These are phyloP conservation scores for Pammene aurita DNA, from an alignment of 2,888 invertebrate genomes.

Conservation along the genomic window DNA sequence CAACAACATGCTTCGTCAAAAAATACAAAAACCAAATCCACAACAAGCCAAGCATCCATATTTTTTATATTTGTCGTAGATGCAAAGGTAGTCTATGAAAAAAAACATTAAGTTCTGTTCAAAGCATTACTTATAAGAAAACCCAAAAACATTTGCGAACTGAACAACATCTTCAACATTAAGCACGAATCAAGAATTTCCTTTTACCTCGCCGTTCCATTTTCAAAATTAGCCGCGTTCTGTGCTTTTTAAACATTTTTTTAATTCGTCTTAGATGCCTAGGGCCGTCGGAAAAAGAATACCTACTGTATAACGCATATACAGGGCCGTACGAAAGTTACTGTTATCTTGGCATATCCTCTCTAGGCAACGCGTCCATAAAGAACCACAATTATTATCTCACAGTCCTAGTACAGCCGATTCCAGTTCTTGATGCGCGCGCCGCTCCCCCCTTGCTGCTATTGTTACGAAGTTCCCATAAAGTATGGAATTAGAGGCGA, in stretches of 20 bases:
- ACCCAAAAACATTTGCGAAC: neutral
- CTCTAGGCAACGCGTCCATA: slow-evolving; percentile 81
- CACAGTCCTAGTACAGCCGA: slow-evolving; percentile 62
- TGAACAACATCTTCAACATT: neutral
- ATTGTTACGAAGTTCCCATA: slow-evolving; percentile 81
- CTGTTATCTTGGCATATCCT: slow-evolving; percentile 85
- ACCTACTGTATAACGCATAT: slow-evolving; percentile 63
- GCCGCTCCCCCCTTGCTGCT: slow-evolving; percentile 81
- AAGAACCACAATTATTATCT: slow-evolving; percentile 75
- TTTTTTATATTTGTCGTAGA: too few species aligned
- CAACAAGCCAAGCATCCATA: too few species aligned
- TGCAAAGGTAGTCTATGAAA: too few species aligned
- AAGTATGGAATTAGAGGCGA: slow-evolving; percentile 68
- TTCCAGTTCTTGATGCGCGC: slow-evolving; percentile 74
- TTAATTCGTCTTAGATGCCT: slow-evolving; percentile 64
- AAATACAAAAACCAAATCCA: too few species aligned
- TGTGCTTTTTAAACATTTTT: slow-evolving; percentile 48
- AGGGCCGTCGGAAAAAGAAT: slow-evolving; percentile 68
- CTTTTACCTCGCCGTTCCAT: slow-evolving; percentile 44
- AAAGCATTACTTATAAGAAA: neutral
- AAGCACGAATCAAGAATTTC: slow-evolving; percentile 4
- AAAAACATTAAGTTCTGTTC: too few species aligned
- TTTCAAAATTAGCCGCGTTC: slow-evolving; percentile 48
- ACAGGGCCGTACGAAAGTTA: slow-evolving; percentile 81
- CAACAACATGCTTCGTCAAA: too few species aligned